These are phyloP conservation scores for Neopelma chrysocephalum DNA, from an alignment of 2,797 vertebrate genomes.

Conservation along the genomic window DNA sequence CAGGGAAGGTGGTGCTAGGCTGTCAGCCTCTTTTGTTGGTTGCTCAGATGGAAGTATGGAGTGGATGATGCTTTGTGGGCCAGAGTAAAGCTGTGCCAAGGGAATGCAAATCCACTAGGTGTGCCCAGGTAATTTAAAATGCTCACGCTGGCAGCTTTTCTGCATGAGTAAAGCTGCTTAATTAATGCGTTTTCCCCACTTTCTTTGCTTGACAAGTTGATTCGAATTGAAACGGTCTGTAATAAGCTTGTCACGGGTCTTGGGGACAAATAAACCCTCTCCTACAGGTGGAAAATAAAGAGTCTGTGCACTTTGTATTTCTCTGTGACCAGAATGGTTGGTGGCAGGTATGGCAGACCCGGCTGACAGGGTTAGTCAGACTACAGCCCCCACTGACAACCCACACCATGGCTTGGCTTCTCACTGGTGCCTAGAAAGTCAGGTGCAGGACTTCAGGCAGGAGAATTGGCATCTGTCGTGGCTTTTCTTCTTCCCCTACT, in stretches of 20 bases:
- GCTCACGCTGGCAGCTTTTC: conserved; percentile 93
- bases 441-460: neutral
- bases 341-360: neutral
- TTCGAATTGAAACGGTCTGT: conserved; percentile 73
- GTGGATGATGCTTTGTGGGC: conserved; percentile 86
- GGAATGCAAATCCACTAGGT: conserved; percentile 93
- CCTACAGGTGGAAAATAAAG: conserved; percentile 59
- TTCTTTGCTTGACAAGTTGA: conserved; percentile 74
- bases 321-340: neutral
- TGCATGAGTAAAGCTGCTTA: conserved; percentile 88
- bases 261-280: conserved; percentile 66
- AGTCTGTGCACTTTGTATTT: neutral
- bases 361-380: neutral
- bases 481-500: neutral
- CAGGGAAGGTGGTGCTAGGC: conserved; percentile 81
- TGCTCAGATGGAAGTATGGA: conserved; percentile 89
- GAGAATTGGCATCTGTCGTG: neutral
- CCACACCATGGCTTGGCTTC: neutral
- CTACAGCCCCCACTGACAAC: neutral
- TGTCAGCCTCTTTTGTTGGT: conserved; percentile 80
- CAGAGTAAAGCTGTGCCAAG: conserved; percentile 89
- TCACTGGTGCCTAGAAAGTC: neutral
- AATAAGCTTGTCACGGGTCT: conserved; percentile 72
- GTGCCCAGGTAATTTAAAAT: conserved; percentile 92
- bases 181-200: conserved; percentile 81